phyloP scores from a whole-genome alignment of 2,113 vertebrate genomes.

The Dasypus novemcinctus region DNA sequence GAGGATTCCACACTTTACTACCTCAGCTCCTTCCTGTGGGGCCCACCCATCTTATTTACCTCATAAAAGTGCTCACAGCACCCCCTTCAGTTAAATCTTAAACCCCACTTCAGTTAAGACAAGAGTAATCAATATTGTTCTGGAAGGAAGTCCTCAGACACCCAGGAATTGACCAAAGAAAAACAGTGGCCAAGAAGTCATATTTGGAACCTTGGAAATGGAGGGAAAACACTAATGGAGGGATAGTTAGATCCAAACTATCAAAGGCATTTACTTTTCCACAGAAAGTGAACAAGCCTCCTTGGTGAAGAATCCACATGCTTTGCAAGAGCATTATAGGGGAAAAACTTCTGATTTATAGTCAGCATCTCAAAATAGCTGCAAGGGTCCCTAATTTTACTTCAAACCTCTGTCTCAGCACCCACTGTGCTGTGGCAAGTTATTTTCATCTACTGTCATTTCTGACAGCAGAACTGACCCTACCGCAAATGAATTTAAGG shows the following conservation, averaged over 20 bases:
- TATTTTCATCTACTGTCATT: neutral
- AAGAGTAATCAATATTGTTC: neutral
- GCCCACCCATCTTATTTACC: neutral
- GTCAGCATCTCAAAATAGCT: neutral
- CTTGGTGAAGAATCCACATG: neutral
- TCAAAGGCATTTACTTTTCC: neutral
- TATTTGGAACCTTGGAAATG: neutral
- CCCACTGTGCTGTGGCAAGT: neutral
- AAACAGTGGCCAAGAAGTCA: neutral
- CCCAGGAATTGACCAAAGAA: neutral
- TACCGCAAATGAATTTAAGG: neutral
- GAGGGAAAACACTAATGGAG: neutral
- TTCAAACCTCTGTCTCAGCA: neutral
- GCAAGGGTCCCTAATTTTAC: neutral
- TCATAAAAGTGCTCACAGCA: neutral
- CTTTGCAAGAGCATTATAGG: neutral
- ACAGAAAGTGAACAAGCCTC: neutral
- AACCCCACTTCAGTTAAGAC: neutral
- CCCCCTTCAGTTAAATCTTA: neutral
- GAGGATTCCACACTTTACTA: neutral
- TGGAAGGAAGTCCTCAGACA: neutral
- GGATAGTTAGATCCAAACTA: neutral
- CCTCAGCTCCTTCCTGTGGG: neutral
- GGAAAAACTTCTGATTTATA: neutral
- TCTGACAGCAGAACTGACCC: neutral